These are phyloP conservation scores for Mesorhabditis belari DNA, from an alignment of 2,888 invertebrate genomes.

Conservation along the genomic window DNA sequence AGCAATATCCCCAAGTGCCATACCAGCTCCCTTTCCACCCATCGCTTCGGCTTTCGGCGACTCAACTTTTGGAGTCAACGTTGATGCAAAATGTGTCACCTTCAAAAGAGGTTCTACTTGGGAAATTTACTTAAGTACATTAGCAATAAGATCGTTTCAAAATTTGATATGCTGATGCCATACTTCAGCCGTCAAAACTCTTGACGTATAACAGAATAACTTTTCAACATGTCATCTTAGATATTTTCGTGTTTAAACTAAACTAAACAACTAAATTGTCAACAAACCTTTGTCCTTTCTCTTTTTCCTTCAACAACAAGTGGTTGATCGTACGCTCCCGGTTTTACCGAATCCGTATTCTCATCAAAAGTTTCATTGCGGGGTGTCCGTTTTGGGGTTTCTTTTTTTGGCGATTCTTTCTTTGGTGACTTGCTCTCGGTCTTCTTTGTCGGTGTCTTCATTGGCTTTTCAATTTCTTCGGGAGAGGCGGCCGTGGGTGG, in stretches of 20 bases:
- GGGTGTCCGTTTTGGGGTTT: not conserved
- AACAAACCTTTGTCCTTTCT: not conserved
- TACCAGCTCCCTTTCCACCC: slow-evolving; percentile 2
- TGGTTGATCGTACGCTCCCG: not conserved
- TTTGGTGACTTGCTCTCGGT: not conserved
- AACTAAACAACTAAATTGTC: not conserved
- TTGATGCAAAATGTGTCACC: slow-evolving; percentile 1
- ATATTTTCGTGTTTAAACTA: too few relatives aligned
- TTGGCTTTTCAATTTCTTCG: not conserved
- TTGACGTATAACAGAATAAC: too few relatives aligned
- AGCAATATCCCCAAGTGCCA: not conserved
- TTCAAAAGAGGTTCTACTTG: too few relatives aligned
- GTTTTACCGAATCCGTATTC: not conserved
- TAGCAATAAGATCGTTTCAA: too few relatives aligned
- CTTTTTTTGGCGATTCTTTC: not conserved
- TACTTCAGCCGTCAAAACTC: too few relatives aligned
- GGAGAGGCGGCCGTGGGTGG: not conserved
- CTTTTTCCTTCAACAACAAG: slow-evolving; percentile 9
- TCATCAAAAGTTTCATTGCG: not conserved
- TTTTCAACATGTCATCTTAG: too few relatives aligned
- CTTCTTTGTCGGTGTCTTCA: not conserved
- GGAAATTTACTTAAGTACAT: too few relatives aligned
- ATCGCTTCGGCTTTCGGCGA: not conserved
- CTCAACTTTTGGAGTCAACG: not conserved
- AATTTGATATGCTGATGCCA: too few relatives aligned